Percentiles rank a stretch among this genome's conserved stretches.
Evolutionary conservation across 2,113 vertebrate genomes (phyloP).

Genomic region (Aspiorhynchus laticeps): DNA sequence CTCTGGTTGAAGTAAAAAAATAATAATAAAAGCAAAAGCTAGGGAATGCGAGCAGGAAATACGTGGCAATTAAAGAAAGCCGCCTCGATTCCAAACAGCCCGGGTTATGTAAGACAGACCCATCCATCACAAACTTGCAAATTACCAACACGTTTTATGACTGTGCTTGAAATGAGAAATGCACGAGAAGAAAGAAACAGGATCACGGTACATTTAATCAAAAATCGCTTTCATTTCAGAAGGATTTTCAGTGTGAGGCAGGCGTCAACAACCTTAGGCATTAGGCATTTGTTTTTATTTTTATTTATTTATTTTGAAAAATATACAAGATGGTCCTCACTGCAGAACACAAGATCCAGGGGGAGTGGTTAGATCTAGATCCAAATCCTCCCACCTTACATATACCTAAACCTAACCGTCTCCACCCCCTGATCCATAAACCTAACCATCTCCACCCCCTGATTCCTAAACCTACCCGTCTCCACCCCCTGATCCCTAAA

Average conservation of each 20-base stretch:
- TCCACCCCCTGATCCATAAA: no score
- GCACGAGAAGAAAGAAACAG: background rate
- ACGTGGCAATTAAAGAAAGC: conserved; percentile 47
- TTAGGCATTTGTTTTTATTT: background rate
- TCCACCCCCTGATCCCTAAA: no score
- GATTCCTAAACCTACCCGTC: no score
- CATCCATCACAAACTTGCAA: conserved; percentile 54
- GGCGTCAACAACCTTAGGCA: background rate
- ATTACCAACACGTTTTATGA: conserved; percentile 49
- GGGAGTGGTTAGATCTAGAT: no score
- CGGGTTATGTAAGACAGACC: conserved; percentile 43
- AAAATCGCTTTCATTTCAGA: background rate
- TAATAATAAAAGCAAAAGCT: conserved; percentile 27
- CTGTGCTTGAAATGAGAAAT: conserved; percentile 48
- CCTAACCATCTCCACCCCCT: no score
- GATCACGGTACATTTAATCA: background rate
- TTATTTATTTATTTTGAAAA: no score
- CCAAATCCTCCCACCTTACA: no score
- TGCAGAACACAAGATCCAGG: no score
- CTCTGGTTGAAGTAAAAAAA: conserved; percentile 23
- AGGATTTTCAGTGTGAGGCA: background rate
- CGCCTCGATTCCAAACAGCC: conserved; percentile 35
- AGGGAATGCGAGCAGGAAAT: background rate
- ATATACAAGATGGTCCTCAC: no score
- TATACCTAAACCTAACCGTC: no score